A percentile compares a stretch with the other conserved stretches of the same genome.
These are phyloP conservation scores for Mesochorus sp. DNA, from an alignment of 2,888 invertebrate species.

Conservation along the genomic window DNA sequence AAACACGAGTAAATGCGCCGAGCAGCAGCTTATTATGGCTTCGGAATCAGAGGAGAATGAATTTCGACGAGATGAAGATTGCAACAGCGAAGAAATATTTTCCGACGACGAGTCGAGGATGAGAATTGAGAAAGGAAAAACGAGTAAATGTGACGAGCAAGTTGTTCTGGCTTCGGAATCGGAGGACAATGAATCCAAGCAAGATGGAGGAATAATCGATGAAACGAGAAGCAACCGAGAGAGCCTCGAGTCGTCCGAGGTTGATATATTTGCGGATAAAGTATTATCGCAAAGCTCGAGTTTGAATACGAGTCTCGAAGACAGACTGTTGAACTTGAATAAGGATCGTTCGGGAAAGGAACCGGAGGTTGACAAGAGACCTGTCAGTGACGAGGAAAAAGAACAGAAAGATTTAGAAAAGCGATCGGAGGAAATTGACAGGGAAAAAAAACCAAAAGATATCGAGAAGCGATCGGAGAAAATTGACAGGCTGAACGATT, in stretches of 20 bases:
- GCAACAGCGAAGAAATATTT: constrained; percentile 72
- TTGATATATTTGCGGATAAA: constrained; percentile 34
- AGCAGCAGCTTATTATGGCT: not conserved
- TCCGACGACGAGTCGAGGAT: constrained; percentile 63
- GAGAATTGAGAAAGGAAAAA: too few relatives aligned
- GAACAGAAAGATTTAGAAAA: too few relatives aligned
- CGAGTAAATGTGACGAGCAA: constrained; percentile 2
- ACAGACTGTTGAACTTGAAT: too few relatives aligned
- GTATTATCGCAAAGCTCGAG: too few relatives aligned
- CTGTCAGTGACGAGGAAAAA: too few relatives aligned
- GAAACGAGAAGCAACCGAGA: not conserved
- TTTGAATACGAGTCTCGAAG: too few relatives aligned
- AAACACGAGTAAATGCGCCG: not conserved
- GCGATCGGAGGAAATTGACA: too few relatives aligned
- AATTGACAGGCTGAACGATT: too few relatives aligned
- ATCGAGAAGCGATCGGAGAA: too few relatives aligned
- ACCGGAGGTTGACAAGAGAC: too few relatives aligned
- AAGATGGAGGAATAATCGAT: not conserved
- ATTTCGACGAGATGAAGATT: constrained; percentile 48
- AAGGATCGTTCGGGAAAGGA: too few relatives aligned
- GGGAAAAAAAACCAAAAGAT: too few relatives aligned
- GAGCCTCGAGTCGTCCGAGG: constrained; percentile 20
- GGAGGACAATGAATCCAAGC: not conserved
- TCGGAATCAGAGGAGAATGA: not conserved
- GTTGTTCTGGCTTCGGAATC: not conserved